Percentiles rank a stretch among this genome's conserved stretches.
These are phyloP conservation scores for Crotalus viridis DNA, from an alignment of 2,113 vertebrate species.

Conservation along the genomic window DNA sequence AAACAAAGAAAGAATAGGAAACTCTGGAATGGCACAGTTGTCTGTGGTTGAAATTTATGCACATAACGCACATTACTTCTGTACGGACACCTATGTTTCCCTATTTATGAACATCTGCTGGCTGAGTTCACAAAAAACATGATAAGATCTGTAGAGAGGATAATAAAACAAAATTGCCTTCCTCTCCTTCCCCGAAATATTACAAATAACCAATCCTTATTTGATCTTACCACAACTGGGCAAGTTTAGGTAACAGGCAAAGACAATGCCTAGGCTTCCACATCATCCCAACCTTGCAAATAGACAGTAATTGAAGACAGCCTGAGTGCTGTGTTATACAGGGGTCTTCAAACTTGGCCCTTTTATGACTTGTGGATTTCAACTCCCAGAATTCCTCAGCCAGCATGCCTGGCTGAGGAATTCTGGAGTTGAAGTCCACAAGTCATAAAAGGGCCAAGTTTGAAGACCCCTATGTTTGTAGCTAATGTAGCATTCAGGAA, in stretches of 20 bases:
- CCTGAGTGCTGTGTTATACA: not conserved
- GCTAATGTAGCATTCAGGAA: not conserved
- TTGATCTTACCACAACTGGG: not conserved
- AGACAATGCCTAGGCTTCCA: not conserved
- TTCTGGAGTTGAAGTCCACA: no score
- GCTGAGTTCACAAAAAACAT: not conserved
- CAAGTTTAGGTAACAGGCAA: not conserved
- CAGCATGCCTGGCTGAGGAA: no score
- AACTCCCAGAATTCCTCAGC: no score
- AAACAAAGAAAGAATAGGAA: not conserved
- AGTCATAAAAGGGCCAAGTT: no score
- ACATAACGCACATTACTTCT: not conserved
- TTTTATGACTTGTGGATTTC: no score
- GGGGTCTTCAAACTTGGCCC: no score
- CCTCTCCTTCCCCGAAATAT: not conserved
- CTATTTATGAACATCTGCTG: not conserved
- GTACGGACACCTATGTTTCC: not conserved
- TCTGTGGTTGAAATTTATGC: not conserved
- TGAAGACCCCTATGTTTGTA: not conserved
- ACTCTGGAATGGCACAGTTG: not conserved
- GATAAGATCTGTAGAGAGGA: not conserved
- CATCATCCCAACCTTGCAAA: not conserved
- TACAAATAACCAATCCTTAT: not conserved
- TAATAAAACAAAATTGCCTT: not conserved
- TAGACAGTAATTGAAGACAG: not conserved